phyloP scores from a whole-genome alignment of 2,888 invertebrate species.

The Chrysodeixis includens region DNA sequence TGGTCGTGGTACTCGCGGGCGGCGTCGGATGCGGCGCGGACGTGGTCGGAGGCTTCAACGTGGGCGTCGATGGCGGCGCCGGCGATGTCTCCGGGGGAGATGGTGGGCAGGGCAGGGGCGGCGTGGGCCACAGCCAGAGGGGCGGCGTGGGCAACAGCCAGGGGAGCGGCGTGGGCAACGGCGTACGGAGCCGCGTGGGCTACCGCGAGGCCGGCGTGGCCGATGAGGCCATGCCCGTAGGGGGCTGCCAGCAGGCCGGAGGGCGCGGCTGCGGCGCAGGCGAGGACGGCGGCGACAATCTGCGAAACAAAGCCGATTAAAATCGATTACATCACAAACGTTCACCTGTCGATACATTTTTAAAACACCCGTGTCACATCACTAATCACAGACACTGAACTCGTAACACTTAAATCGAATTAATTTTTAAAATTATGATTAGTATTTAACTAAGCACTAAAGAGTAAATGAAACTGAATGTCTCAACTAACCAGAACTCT shows the following conservation, averaged over 20 bases:
- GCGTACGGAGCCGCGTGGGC: conserved; percentile 67
- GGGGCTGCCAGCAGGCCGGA: conserved; percentile 80
- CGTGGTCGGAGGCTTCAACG: conserved; percentile 83
- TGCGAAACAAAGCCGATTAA: conserved; percentile 72
- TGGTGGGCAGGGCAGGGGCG: conserved; percentile 77
- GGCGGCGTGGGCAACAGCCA: conserved; percentile 70
- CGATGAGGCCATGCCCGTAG: conserved; percentile 68
- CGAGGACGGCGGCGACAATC: conserved; percentile 89
- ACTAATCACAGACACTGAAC: conserved; percentile 58
- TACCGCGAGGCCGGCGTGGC: conserved; percentile 64
- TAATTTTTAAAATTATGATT: conserved; percentile 19
- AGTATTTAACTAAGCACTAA: conserved; percentile 39
- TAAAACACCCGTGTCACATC: conserved; percentile 46
- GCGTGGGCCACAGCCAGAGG: conserved; percentile 70
- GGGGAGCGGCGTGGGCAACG: conserved; percentile 61
- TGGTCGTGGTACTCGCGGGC: conserved; percentile 84
- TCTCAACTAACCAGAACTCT: conserved; percentile 86
- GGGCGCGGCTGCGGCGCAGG: conserved; percentile 84
- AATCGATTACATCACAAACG: conserved; percentile 50
- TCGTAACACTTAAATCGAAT: conserved; percentile 32
- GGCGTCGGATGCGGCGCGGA: conserved; percentile 82
- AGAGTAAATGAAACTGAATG: conserved; percentile 61
- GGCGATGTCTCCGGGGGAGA: conserved; percentile 83
- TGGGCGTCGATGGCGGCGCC: conserved; percentile 85
- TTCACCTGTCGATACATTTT: conserved; percentile 38